Evolutionary conservation across 2,888 invertebrate species (phyloP).

Genomic region (Eumerus sabulonum): DNA sequence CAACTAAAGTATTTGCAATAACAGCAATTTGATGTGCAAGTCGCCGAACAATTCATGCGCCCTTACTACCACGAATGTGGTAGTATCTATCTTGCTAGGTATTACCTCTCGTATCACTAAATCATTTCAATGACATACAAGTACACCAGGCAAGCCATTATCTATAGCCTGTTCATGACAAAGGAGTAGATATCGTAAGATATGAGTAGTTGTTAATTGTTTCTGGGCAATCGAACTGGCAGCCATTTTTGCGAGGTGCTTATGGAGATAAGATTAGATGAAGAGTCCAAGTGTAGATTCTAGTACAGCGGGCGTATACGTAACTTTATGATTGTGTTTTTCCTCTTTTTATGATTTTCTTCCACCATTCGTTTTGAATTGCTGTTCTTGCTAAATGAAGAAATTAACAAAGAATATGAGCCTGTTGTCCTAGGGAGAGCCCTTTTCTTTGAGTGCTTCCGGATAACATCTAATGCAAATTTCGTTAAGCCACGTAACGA

Average conservation of each 20-base stretch:
- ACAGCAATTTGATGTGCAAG: no score
- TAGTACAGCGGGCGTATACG: conserved; percentile 39
- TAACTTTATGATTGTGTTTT: conserved; percentile 1
- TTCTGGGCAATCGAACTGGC: conserved; percentile 39
- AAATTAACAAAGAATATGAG: no score
- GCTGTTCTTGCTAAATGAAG: no score
- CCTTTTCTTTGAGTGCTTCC: no score
- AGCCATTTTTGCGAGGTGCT: conserved; percentile 13
- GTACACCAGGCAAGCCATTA: conserved; percentile 37
- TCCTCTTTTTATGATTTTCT: conserved; percentile 16
- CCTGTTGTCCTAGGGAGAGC: no score
- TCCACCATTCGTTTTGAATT: neutral
- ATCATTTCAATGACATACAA: conserved; percentile 54
- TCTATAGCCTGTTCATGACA: conserved; percentile 7
- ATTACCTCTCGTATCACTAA: conserved; percentile 66
- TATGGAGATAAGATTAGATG: conserved; percentile 35
- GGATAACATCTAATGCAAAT: no score
- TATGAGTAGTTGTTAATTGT: conserved; percentile 57
- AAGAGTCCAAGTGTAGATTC: neutral
- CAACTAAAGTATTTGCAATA: no score
- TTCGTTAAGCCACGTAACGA: no score
- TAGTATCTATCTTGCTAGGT: no score
- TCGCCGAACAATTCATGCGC: no score
- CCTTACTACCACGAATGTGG: no score
- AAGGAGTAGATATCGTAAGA: conserved; percentile 33